Base-by-base conservation (phyloP, 2,113 vertebrate genomes). In the Spermophilus dauricus region DNA sequence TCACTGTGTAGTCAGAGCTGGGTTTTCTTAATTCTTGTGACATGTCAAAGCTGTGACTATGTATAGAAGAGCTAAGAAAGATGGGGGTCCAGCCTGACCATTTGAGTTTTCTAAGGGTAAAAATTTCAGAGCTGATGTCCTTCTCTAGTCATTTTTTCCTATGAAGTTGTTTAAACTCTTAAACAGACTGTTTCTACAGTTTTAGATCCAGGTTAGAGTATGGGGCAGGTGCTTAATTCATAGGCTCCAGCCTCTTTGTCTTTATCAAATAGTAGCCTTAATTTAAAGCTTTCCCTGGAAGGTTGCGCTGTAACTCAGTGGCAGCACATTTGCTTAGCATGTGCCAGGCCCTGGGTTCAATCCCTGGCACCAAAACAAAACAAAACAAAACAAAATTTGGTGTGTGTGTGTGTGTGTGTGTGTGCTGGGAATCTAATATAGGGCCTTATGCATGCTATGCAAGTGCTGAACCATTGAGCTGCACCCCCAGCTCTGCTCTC, bases 381-480 rank as follows among this genome's bases (percentile, higher is more conserved):
- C 37, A 37, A 37, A 37, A 37, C 37, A 37, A 37, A 37, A 37
- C 37, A 37, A 37, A 37, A n/a, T n/a, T n/a, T n/a, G n/a, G n/a
- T 7, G 56, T 58, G 18, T 22, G 5, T 2, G 20, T 0, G 20
- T 2, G 20, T 7, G 20, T 0, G 1, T 7, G 7, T 2, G 24
- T 3, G 24, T 4, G 0, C 9, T 63, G 24, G 80, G 8, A 42
- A 11, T 45, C 42, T n/a, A 88, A 45, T 6, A 37, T 37, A 61
- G 37, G 5, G 18, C n/a, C 5, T 75, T 16, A 4, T 20, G 9
- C 37, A n/a, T 32, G 77, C 11, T 14, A 37, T 7, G 32, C 10
- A 70, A 16, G n/a, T 39, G 14, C 30, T 53, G 48, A 39, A 76
- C 56, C 30, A 30, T n/a, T 39, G 83, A 67, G 28, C 34, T 30